Base-by-base conservation (phyloP, 2,797 vertebrate genomes). In the Pachyuromys duprasi region DNA sequence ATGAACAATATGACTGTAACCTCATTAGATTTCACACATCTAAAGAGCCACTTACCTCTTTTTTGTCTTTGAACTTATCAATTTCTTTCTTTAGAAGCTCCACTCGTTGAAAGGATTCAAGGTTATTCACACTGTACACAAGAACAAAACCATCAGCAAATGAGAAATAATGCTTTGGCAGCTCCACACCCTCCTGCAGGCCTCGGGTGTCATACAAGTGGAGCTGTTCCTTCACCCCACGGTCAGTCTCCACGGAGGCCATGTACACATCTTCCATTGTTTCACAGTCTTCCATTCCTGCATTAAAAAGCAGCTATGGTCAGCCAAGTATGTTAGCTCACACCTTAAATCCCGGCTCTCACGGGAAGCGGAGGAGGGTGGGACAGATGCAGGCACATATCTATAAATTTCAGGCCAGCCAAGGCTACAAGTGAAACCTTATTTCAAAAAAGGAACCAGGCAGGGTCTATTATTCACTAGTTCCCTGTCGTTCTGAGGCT, bases 251-350 rank as follows among this genome's bases (percentile, higher is more conserved):
- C 93, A 99, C 99, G 0, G 99, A 99, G 0, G 99, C 99, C 98
- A 99, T 98, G 0, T 99, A 99, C 65, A 99, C 99, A 1, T 99
- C 99, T 97, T 99, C 99, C 98, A 99, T 99, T 0, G 99, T 99
- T 97, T 99, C 99, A n/a, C 95, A 98, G 18, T 99, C 99, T 97
- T 99, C 99, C 11, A 98, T 98, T 57, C 99, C 99, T 99, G 93
- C 62, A 65, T 91, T 78, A 39, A 82, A 96, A 93, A 90, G 83
- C 79, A 65, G 75, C 86, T 55, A 24, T 78, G n/a, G 81, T 31
- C 39, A 22, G 55, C 8, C 0, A 8, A 24, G 24, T 36, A 24
- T 26, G 18, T n/a, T 24, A n/a, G 55, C 12, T 4, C 76, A n/a
- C 76, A 79, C 53, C 31, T 57, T 55, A 12, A 79, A 55, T 79